Base-by-base conservation (phyloP, 2,113 vertebrate species). In the Typhlomys cinereus region DNA sequence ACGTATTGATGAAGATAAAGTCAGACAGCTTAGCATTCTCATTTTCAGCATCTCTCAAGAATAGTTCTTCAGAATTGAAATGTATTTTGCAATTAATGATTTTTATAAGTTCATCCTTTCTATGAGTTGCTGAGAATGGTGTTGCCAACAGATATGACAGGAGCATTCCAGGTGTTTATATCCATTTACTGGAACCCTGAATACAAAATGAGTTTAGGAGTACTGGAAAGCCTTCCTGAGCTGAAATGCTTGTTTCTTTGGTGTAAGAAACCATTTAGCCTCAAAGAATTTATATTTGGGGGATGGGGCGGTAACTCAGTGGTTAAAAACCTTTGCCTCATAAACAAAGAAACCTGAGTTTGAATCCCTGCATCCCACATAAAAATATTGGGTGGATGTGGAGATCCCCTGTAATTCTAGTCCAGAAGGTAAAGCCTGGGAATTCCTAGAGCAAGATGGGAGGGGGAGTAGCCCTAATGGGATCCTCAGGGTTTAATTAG, bases 271-370 rank as follows among this genome's bases (percentile, higher is more conserved):
- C 17, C 36, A 62, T 70, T 94, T 69, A 7, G n/a, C 25, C 31
- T 81, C 78, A 48, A 79, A 52, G n/a, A 31, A 31, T 74, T 89
- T 91, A 59, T 66, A 7, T 69, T 95, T 89, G 66, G 54, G 50
- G n/a, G n/a, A n/a, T n/a, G n/a, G n/a, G n/a, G n/a, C n/a, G n/a
- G n/a, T n/a, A n/a, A n/a, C n/a, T n/a, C n/a, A n/a, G n/a, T n/a
- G n/a, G n/a, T n/a, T n/a, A n/a, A n/a, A n/a, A n/a, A n/a, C n/a
- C n/a, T n/a, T n/a, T n/a, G n/a, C n/a, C n/a, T n/a, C n/a, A n/a
- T n/a, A n/a, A n/a, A n/a, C n/a, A n/a, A n/a, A n/a, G n/a, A n/a
- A n/a, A n/a, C n/a, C n/a, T n/a, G n/a, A n/a, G n/a, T n/a, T n/a
- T n/a, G n/a, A n/a, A n/a, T n/a, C n/a, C n/a, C n/a, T n/a, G n/a